These are phyloP conservation scores for Crocidura indochinensis DNA, from an alignment of 2,797 vertebrate genomes.

Conservation along the genomic window DNA sequence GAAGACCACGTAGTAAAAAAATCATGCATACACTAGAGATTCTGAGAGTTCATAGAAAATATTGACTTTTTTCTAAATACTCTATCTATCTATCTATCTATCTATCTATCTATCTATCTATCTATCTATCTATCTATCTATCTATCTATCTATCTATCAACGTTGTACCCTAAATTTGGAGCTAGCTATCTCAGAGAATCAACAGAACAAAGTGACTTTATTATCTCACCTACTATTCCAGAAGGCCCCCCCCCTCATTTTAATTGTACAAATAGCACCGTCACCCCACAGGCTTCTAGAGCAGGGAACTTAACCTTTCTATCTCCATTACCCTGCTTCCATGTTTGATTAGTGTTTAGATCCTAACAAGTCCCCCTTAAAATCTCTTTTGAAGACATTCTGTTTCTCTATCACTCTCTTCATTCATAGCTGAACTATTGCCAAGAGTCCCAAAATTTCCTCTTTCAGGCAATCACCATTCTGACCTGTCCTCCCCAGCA, in stretches of 20 bases:
- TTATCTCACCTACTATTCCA: not conserved
- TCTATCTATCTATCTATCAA: rapidly evolving
- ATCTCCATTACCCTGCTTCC: not conserved
- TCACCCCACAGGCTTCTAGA: not conserved
- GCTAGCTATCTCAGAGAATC: not conserved
- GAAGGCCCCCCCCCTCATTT: not conserved
- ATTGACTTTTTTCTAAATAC: not conserved
- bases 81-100: rapidly evolving
- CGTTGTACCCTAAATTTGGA: not conserved
- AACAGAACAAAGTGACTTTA: not conserved
- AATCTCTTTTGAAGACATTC: not conserved
- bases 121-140: rapidly evolving
- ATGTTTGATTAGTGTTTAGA: not conserved
- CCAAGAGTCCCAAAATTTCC: not conserved
- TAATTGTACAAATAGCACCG: not conserved
- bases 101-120: rapidly evolving
- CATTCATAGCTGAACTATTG: constrained; percentile 15
- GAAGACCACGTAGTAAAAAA: no score
- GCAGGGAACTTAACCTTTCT: not conserved
- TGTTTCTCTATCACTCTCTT: constrained; percentile 28
- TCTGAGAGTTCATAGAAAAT: not conserved
- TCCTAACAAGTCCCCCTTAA: not conserved
- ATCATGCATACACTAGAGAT: not conserved
- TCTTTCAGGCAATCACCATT: not conserved
- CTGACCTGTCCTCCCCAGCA: not conserved